Percentiles rank a stretch among this genome's conserved stretches.
These are phyloP conservation scores for Ictidomys tridecemlineatus DNA, from an alignment of 2,113 vertebrate genomes.

Conservation along the genomic window DNA sequence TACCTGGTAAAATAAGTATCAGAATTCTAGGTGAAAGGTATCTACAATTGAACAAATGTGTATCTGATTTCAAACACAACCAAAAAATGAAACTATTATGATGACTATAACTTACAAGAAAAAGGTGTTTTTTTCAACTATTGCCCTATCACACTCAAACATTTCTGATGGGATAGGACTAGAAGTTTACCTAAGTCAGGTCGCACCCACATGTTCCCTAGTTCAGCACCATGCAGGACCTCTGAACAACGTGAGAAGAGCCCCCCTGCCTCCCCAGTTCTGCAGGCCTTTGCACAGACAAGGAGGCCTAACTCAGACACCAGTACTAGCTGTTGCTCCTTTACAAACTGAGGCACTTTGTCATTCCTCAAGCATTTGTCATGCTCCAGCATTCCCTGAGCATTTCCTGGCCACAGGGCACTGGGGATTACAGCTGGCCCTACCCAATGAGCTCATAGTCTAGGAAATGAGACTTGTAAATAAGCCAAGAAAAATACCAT, in stretches of 20 bases:
- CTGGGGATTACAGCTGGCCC: background rate
- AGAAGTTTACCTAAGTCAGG: background rate
- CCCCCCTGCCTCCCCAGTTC: rapidly evolving
- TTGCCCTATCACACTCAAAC: too few relatives aligned
- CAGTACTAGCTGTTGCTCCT: background rate
- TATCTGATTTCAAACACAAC: background rate
- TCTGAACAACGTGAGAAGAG: background rate
- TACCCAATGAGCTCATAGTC: background rate
- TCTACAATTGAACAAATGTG: background rate
- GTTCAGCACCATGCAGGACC: rapidly evolving
- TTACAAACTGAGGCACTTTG: background rate
- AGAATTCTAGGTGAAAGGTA: background rate
- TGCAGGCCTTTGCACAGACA: background rate
- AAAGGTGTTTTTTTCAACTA: background rate
- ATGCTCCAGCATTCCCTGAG: too few relatives aligned
- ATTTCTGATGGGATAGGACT: background rate
- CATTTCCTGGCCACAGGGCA: background rate
- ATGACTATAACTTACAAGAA: background rate
- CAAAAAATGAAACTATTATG: background rate
- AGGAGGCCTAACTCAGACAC: background rate
- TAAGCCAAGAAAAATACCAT: background rate
- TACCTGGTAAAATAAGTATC: constrained; percentile 28
- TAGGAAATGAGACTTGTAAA: background rate
- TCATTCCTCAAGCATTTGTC: background rate
- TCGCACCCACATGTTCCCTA: background rate